phyloP scores from a whole-genome alignment of 2,113 vertebrate species.

The Mesoclemmys tuberculata region DNA sequence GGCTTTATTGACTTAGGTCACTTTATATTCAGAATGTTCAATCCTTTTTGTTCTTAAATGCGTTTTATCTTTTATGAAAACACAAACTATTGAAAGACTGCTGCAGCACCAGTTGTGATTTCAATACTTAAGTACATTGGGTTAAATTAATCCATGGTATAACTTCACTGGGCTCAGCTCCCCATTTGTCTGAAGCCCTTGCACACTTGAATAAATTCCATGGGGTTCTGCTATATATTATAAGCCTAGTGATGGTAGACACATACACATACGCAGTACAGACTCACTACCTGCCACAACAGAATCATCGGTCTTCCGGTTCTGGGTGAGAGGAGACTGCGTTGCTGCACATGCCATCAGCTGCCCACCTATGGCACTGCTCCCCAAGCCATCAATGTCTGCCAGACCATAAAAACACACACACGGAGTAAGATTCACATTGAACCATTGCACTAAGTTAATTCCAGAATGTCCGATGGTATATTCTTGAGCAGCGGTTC shows the following conservation, averaged over 20 bases:
- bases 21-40: neutral
- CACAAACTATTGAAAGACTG: neutral
- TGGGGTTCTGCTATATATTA: neutral
- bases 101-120: neutral
- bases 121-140: neutral
- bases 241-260: neutral
- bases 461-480: neutral
- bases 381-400: constrained; percentile 97
- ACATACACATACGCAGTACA: neutral
- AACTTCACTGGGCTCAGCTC: neutral
- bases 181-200: neutral
- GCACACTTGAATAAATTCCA: neutral
- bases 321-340: constrained; percentile 85
- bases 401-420: constrained; percentile 9
- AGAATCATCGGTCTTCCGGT: constrained; percentile 80
- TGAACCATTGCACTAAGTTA: neutral
- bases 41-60: neutral
- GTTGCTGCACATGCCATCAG: constrained; percentile 86
- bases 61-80: neutral
- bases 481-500: neutral
- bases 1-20: neutral
- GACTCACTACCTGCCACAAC: constrained; percentile 85
- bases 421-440: neutral
- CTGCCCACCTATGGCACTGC: constrained; percentile 93
- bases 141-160: neutral